Conservation (phyloP, 2,888 invertebrate genomes). For the Selenia dentaria region DNA sequence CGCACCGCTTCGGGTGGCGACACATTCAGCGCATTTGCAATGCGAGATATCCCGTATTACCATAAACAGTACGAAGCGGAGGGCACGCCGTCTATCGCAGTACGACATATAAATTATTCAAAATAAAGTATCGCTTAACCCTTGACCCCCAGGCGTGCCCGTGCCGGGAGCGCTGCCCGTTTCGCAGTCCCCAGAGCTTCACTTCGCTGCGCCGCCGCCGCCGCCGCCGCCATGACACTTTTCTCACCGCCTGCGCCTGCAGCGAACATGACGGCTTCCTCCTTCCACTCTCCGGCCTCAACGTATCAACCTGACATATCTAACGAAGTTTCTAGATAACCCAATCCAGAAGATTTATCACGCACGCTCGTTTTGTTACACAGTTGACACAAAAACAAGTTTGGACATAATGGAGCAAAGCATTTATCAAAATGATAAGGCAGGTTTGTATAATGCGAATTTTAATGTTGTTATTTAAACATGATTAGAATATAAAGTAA, state of each 20-base stretch:
- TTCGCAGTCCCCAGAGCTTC: constrained; percentile 16
- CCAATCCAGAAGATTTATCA: constrained; percentile 25
- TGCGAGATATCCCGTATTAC: constrained; percentile 82
- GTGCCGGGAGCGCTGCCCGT: constrained; percentile 36
- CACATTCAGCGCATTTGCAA: constrained; percentile 83
- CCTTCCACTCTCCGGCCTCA: constrained; percentile 15
- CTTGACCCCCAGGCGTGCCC: constrained; percentile 54
- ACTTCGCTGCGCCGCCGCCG: constrained; percentile 9
- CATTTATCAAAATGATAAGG: constrained; percentile 31
- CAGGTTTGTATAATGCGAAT: constrained; percentile 23
- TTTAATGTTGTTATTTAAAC: constrained; percentile 23
- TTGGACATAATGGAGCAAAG: constrained; percentile 22
- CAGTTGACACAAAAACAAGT: constrained; percentile 24
- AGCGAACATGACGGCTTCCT: constrained; percentile 28
- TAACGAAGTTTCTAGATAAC: constrained; percentile 19
- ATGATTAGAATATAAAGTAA: constrained; percentile 11
- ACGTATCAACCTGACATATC: constrained; percentile 26
- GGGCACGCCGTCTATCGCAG: constrained; percentile 82
- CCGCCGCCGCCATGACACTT: constrained; percentile 29
- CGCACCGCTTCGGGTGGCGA: constrained; percentile 69
- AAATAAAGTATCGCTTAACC: constrained; percentile 85
- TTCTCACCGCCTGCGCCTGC: constrained; percentile 26
- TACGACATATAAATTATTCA: constrained; percentile 84
- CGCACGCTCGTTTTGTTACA: constrained; percentile 9
- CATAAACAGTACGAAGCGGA: constrained; percentile 82